phyloP scores from a whole-genome alignment of 2,888 invertebrate genomes.

The Lottia scabra region DNA sequence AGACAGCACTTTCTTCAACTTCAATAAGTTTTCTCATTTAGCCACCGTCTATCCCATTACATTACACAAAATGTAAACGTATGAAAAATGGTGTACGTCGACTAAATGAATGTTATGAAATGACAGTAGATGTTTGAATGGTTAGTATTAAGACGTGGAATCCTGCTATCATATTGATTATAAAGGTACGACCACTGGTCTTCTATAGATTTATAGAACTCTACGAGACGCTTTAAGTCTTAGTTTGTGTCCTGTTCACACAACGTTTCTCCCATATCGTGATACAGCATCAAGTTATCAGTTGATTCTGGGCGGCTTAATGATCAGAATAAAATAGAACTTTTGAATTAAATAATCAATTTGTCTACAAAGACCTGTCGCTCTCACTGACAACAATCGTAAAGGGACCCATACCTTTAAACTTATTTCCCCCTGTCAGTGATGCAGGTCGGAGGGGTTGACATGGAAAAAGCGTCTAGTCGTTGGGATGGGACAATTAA shows the following conservation, averaged over 20 bases:
- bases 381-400: not conserved
- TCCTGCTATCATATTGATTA: not conserved
- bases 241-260: conserved; percentile 3
- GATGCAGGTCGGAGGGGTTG: no score
- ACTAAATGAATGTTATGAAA: not conserved
- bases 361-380: not conserved
- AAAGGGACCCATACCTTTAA: not conserved
- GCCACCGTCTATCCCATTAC: not conserved
- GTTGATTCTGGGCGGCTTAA: conserved; percentile 1
- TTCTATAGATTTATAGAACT: not conserved
- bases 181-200: not conserved
- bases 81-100: not conserved
- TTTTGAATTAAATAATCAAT: conserved; percentile 3
- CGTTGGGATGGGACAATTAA: no score
- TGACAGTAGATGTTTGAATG: not conserved
- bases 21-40: not conserved
- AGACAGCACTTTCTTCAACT: not conserved
- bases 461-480: no score
- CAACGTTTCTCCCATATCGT: not conserved
- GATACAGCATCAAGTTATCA: not conserved
- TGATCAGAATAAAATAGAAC: conserved; percentile 1
- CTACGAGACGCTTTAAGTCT: not conserved
- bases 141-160: not conserved
- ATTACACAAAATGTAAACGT: not conserved
- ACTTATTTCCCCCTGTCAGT: no score